Evolutionary conservation across 2,113 vertebrate genomes (phyloP).

Genomic region (Paratilapia polleni): DNA sequence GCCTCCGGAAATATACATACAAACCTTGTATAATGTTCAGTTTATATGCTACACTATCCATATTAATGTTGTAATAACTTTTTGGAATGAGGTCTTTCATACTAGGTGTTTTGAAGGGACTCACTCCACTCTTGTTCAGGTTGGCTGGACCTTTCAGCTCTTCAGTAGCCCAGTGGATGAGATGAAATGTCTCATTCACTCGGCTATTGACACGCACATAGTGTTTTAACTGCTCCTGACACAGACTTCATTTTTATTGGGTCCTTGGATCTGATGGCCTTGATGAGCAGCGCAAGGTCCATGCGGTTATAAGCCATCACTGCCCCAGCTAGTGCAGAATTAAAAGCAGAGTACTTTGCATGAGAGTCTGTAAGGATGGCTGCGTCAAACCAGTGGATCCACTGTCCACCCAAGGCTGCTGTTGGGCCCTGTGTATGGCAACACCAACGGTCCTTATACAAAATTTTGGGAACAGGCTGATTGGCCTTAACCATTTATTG

Average conservation of each 20-base stretch:
- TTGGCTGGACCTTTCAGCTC: slow-evolving; percentile 20
- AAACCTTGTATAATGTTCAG: not conserved
- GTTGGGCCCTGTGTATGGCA: not conserved
- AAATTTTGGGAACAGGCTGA: not conserved
- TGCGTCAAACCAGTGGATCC: not conserved
- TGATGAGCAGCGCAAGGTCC: not conserved
- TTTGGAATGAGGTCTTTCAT: not conserved
- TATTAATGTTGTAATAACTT: accelerated
- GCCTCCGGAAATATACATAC: not conserved
- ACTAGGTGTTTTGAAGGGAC: not conserved
- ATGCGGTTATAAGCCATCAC: accelerated
- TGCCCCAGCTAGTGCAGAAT: not conserved
- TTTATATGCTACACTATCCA: not conserved
- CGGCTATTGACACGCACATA: slow-evolving; percentile 19
- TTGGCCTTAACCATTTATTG: too few species aligned
- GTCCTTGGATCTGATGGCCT: not conserved
- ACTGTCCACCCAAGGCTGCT: not conserved
- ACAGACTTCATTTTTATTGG: not conserved
- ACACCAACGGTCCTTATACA: not conserved
- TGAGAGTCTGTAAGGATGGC: not conserved
- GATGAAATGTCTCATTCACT: slow-evolving; percentile 21
- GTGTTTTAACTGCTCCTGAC: not conserved
- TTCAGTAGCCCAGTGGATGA: slow-evolving; percentile 12
- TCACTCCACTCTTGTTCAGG: too few species aligned
- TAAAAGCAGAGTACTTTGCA: not conserved